Conservation (phyloP, 2,888 invertebrate species). For the Zeuzera pyrina region DNA sequence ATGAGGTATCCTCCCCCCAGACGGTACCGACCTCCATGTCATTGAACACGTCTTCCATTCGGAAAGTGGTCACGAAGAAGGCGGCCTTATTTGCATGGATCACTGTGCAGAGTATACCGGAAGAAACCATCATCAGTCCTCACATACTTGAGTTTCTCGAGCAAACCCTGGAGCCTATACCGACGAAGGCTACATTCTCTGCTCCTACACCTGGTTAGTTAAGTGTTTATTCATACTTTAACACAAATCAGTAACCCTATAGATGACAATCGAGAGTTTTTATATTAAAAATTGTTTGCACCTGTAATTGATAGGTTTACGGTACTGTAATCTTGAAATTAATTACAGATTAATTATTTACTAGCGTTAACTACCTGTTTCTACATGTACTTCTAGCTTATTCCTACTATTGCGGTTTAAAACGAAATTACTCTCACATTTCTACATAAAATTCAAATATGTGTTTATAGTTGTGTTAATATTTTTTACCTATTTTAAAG, state of each 20-base stretch:
- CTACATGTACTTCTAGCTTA: no score
- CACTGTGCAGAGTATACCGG: conserved; percentile 96
- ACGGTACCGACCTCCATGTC: conserved; percentile 15
- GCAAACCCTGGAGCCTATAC: conserved; percentile 96
- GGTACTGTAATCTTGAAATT: no score
- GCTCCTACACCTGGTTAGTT: conserved; percentile 42
- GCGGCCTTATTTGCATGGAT: conserved; percentile 95
- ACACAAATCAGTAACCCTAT: not conserved
- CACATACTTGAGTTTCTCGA: conserved; percentile 97
- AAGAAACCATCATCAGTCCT: conserved; percentile 97
- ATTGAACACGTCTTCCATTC: conserved; percentile 15
- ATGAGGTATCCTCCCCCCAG: conserved; percentile 70
- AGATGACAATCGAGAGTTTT: no score
- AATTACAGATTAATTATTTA: no score
- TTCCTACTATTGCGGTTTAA: no score
- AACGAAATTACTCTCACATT: no score
- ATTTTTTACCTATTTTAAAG: no score
- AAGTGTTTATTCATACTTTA: not conserved
- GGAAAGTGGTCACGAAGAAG: conserved; percentile 83
- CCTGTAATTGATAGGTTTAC: no score
- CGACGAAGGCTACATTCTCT: conserved; percentile 73
- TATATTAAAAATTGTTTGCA: no score
- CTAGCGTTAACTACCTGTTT: no score
- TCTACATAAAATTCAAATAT: no score
- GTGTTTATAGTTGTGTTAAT: no score